Conservation (phyloP, 2,113 vertebrate genomes). For the Brachypodius melanocephalos region DNA sequence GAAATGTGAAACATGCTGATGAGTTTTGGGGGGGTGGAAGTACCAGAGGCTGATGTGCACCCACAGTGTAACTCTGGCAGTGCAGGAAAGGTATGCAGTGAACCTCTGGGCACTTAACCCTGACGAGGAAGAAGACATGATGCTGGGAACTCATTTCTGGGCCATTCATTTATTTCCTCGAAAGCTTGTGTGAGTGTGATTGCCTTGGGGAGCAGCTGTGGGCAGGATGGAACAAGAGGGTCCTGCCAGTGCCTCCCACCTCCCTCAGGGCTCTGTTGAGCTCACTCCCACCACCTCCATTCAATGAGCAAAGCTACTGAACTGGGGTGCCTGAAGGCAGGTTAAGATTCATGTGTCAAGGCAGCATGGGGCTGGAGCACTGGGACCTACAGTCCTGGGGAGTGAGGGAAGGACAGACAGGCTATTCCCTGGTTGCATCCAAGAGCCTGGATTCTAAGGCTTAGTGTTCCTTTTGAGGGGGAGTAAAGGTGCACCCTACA, state of each 20-base stretch:
- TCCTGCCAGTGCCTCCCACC: neutral
- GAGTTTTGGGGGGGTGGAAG: neutral
- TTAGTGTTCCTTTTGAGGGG: neutral
- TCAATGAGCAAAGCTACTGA: neutral
- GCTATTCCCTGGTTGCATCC: neutral
- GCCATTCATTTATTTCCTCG: neutral
- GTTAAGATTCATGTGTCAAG: neutral
- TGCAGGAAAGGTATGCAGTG: neutral
- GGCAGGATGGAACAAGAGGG: neutral
- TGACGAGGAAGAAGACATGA: neutral
- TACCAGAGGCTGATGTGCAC: neutral
- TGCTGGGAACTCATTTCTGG: neutral
- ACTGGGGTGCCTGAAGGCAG: neutral
- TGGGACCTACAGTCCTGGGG: neutral
- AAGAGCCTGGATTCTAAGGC: neutral
- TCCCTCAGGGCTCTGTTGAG: neutral
- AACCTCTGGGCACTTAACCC: neutral
- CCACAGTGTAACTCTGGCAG: neutral
- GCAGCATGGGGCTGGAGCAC: accelerated
- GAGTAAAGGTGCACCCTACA: accelerated
- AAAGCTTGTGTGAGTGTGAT: neutral
- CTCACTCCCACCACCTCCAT: neutral
- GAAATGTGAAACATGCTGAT: neutral
- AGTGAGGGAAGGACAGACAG: neutral
- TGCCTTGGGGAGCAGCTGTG: neutral